Base-by-base conservation (phyloP, 2,888 invertebrate species). In the Notocelia uddmanniana region DNA sequence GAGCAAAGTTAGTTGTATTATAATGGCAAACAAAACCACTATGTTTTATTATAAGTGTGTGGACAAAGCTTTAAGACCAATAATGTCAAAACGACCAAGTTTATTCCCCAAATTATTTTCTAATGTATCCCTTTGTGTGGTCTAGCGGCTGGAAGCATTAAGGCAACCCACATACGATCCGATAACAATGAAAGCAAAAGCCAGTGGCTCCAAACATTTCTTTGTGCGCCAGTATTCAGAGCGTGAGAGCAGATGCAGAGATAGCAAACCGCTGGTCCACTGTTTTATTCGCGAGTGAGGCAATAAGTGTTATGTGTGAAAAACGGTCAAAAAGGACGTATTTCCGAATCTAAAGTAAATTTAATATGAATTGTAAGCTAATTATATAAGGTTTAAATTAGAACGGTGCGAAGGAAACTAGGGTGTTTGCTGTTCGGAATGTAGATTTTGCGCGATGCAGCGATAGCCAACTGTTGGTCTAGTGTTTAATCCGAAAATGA, bases 141-240 rank as follows among this genome's bases (percentile, higher is more conserved):
- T 31, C 31, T 18, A 55, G 59, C 71, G 71, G 66, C 23, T 59
- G 48, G 23, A 18, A 57, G 54, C 71, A 71, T 67, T 71, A 71
- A 71, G 68, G 72, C 68, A 72, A 72, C 72, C 72, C 67, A 72
- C 72, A 72, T 71, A 67, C 48, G 64, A 57, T 48, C 69, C 52
- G 70, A 59, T 59, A 71, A 72, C 72, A 72, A 72, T 72, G 72
- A 72, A 72, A 72, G 72, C 68, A 72, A 72, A 68, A 72, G 72
- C 67, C 72, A 68, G 54, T 72, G 71, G 71, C 59, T 71, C 59
- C 41, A 71, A 72, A 68, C 68, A 72, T 72, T 72, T 72, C 72
- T 72, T 68, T 68, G 68, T 72, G 41, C 41, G 71, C 64, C 52
- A 59, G 68, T 31, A 72, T 72, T 72, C 72, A 72, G 72, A 72